phyloP scores from a whole-genome alignment of 2,888 invertebrate species.

The Germaria angustata region DNA sequence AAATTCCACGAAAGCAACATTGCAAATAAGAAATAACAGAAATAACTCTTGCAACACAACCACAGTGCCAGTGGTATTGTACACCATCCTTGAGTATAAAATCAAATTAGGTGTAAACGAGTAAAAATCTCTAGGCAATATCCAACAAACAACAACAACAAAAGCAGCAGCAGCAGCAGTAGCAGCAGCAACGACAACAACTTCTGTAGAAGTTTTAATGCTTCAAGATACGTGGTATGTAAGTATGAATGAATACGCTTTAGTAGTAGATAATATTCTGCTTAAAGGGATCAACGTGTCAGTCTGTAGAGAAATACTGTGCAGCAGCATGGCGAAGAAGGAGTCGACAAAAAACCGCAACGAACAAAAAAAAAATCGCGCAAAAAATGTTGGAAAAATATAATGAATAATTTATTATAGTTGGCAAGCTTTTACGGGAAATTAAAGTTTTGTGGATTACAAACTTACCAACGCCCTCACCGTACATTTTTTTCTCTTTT shows the following conservation, averaged over 20 bases:
- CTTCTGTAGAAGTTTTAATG: slow-evolving; percentile 20
- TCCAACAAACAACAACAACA: slow-evolving; percentile 50
- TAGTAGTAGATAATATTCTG: slow-evolving; percentile 55
- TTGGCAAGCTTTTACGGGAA: slow-evolving; percentile 75
- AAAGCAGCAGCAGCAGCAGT: slow-evolving; percentile 2
- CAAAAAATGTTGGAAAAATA: slow-evolving; percentile 55
- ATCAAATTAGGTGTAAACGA: slow-evolving; percentile 79
- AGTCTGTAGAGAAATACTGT: slow-evolving; percentile 42
- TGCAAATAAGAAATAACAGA: slow-evolving; percentile 11
- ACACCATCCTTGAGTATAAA: slow-evolving; percentile 71
- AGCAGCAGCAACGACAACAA: slow-evolving; percentile 1
- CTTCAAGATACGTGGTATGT: slow-evolving; percentile 13
- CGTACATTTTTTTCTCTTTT: neutral
- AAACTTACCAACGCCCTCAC: slow-evolving; percentile 41
- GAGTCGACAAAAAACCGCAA: slow-evolving; percentile 53
- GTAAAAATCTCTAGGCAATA: slow-evolving; percentile 68
- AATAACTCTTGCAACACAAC: slow-evolving; percentile 57
- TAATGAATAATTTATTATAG: slow-evolving; percentile 78
- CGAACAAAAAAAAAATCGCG: slow-evolving; percentile 16
- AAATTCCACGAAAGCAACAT: slow-evolving; percentile 39
- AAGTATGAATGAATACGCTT: slow-evolving; percentile 1
- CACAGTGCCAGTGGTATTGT: slow-evolving; percentile 70
- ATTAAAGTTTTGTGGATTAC: slow-evolving; percentile 77
- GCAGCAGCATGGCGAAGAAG: slow-evolving; percentile 10
- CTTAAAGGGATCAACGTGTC: slow-evolving; percentile 63